Evolutionary conservation across 2,797 vertebrate species (phyloP).

Genomic region (Paramormyrops hopkinsi): DNA sequence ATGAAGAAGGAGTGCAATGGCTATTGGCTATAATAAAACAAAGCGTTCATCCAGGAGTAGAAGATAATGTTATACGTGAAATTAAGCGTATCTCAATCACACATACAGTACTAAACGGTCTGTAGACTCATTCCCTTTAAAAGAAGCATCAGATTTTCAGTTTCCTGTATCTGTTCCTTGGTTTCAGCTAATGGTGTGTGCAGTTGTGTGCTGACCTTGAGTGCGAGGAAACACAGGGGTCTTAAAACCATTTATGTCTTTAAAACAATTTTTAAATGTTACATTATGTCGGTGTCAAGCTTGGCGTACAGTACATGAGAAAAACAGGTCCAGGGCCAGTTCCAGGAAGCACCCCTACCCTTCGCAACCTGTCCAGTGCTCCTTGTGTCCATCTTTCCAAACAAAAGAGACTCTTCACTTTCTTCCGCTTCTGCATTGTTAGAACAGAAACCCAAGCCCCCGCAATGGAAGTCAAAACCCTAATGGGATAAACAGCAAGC

Average conservation of each 20-base stretch:
- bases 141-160: not conserved
- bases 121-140: not conserved
- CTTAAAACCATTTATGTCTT: not conserved
- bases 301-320: slow-evolving; percentile 4
- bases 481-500: slow-evolving; percentile 23
- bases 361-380: not conserved
- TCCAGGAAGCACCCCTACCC: not conserved
- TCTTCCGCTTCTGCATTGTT: not conserved
- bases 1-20: not conserved
- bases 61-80: not conserved
- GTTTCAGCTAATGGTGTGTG: not conserved
- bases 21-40: not conserved
- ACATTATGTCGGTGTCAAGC: slow-evolving; percentile 12
- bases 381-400: not conserved
- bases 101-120: not conserved
- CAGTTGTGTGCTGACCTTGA: not conserved
- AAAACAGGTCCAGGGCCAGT: not conserved
- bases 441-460: slow-evolving; percentile 9
- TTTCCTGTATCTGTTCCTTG: not conserved
- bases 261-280: not conserved
- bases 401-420: not conserved
- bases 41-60: not conserved
- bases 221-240: not conserved
- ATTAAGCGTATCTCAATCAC: not conserved
- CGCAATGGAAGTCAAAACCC: not conserved